Evolutionary conservation across 37 sponge, comb jelly and placozoan species (phyloP).

Genomic region (Agelas oroides): DNA sequence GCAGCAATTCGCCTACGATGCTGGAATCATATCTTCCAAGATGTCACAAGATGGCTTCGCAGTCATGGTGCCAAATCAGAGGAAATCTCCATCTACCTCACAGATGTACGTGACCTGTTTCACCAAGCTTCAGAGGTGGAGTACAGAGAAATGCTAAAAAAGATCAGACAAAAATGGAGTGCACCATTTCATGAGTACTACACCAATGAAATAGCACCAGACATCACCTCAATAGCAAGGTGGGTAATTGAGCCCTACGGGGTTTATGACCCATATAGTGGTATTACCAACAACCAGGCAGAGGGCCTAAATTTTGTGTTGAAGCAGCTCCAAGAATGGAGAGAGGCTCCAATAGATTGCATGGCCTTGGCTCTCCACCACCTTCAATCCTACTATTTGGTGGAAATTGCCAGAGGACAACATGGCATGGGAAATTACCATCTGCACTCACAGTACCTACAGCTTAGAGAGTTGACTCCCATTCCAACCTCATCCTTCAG

Average conservation of each 20-base stretch:
- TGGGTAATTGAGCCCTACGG: constrained; percentile 49
- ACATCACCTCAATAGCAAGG: constrained; percentile 42
- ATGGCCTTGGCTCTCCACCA: neutral
- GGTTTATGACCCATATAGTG: constrained; percentile 46
- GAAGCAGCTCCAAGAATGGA: constrained; percentile 42
- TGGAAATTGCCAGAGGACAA: constrained; percentile 10
- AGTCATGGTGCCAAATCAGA: neutral
- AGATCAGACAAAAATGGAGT: constrained; percentile 18
- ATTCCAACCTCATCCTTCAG: constrained; percentile 16
- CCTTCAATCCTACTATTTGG: no score
- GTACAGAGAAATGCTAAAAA: constrained; percentile 1
- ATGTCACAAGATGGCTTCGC: constrained; percentile 37
- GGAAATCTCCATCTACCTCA: constrained; percentile 28
- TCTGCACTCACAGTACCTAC: constrained; percentile 25
- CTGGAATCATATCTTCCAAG: constrained; percentile 53
- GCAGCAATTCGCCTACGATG: constrained; percentile 32
- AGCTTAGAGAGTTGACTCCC: neutral
- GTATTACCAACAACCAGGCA: constrained; percentile 50
- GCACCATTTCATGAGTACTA: constrained; percentile 47
- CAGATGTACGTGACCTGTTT: constrained; percentile 39
- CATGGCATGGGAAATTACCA: constrained; percentile 34
- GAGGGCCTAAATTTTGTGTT: constrained; percentile 48
- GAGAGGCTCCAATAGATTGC: constrained; percentile 43
- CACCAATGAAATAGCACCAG: constrained; percentile 32
- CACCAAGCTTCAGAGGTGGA: constrained; percentile 31